Conservation (phyloP, 2,888 invertebrate species). For the Clitarchus hookeri region DNA sequence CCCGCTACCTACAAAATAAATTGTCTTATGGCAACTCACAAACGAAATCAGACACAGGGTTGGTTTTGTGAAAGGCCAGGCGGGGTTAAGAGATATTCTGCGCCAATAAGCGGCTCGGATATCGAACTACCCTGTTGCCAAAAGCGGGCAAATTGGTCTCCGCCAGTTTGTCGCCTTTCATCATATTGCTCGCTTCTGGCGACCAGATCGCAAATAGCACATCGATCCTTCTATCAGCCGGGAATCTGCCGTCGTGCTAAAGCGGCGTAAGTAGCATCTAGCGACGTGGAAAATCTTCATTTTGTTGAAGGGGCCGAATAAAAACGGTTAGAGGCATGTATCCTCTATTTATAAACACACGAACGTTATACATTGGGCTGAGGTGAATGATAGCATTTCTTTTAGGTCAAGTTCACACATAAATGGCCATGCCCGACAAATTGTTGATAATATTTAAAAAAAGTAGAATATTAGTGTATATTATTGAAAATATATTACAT, state of each 20-base stretch:
- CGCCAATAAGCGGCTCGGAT: neutral
- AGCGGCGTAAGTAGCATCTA: neutral
- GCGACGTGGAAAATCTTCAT: too few relatives aligned
- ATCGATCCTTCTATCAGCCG: neutral
- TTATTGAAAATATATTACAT: too few relatives aligned
- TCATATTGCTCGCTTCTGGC: neutral
- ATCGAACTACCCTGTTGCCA: neutral
- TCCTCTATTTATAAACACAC: too few relatives aligned
- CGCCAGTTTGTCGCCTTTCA: neutral
- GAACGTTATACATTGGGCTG: too few relatives aligned
- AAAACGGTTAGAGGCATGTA: too few relatives aligned
- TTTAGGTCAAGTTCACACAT: too few relatives aligned
- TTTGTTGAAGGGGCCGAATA: too few relatives aligned
- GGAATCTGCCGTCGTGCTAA: neutral
- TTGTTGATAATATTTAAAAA: too few relatives aligned
- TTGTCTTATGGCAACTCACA: neutral
- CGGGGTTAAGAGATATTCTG: neutral
- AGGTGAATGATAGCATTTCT: too few relatives aligned
- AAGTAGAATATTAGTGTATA: too few relatives aligned
- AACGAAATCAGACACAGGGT: neutral
- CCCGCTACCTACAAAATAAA: too few relatives aligned
- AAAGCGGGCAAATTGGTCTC: neutral
- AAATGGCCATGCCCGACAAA: too few relatives aligned
- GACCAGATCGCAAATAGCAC: neutral
- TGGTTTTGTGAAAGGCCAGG: neutral